Conservation (phyloP, 2,888 invertebrate genomes). For the Mythimna impura region DNA sequence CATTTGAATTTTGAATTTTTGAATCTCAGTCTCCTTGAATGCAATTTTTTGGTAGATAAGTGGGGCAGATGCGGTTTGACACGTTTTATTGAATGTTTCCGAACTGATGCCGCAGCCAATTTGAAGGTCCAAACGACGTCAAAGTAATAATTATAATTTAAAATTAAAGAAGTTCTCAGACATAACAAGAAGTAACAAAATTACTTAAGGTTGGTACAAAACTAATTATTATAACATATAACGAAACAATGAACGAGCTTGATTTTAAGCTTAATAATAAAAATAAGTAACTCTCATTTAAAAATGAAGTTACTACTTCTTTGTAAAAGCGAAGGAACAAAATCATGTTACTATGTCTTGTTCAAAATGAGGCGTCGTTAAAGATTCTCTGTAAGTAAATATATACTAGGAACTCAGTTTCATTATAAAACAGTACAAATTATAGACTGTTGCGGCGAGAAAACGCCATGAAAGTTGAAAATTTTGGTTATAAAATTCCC, state of each 20-base stretch:
- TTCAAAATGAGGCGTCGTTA: conserved; percentile 67
- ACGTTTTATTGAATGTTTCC: too few species aligned
- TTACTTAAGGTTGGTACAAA: background rate
- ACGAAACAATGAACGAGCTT: too few species aligned
- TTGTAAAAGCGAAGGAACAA: conserved; percentile 12
- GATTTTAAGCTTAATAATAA: background rate
- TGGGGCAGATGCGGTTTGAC: too few species aligned
- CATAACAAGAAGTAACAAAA: background rate
- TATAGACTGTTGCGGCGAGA: conserved; percentile 29
- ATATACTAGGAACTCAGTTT: conserved; percentile 61
- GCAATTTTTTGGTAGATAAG: too few species aligned
- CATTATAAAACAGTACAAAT: conserved; percentile 54
- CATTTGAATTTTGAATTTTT: too few species aligned
- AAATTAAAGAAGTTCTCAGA: background rate
- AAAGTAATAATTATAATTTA: too few species aligned
- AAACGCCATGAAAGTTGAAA: background rate
- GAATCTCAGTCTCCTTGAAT: too few species aligned
- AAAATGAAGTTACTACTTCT: background rate
- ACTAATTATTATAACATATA: background rate
- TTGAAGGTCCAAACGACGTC: background rate
- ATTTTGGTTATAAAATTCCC: too few species aligned
- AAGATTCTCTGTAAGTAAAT: conserved; percentile 71
- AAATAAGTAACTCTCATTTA: background rate
- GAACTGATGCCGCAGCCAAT: background rate
- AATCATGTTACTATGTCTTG: conserved; percentile 52